phyloP scores from a whole-genome alignment of 2,113 vertebrate species.

The Calcarius ornatus region DNA sequence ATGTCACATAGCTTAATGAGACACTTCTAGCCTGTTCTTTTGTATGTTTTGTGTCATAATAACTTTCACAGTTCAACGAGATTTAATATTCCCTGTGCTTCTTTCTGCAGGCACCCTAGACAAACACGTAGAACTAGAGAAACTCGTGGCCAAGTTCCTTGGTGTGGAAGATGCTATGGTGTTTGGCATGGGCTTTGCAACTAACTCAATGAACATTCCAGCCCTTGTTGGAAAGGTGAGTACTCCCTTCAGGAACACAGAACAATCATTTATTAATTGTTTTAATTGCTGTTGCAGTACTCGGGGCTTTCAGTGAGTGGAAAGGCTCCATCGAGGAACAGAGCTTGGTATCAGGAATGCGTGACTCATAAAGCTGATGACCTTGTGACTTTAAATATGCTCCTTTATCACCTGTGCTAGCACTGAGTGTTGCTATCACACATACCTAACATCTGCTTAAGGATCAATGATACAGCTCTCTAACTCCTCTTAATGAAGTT shows the following conservation, averaged over 20 bases:
- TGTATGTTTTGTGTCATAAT: not conserved
- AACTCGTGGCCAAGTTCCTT: conserved; percentile 84
- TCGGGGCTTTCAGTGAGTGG: not conserved
- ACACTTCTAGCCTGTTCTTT: not conserved
- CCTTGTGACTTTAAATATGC: not conserved
- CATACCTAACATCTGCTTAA: not conserved
- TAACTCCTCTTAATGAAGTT: not conserved
- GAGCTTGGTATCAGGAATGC: not conserved
- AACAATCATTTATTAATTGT: not conserved
- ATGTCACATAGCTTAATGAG: not conserved
- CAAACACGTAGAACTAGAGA: conserved; percentile 85
- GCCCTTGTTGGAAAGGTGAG: conserved; percentile 91
- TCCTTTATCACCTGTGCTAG: not conserved
- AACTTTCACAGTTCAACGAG: not conserved
- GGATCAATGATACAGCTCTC: not conserved
- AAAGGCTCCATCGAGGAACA: not conserved
- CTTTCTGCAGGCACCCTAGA: conserved; percentile 80
- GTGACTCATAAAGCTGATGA: not conserved
- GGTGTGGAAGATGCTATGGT: conserved; percentile 85
- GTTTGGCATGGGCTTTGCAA: conserved; percentile 94
- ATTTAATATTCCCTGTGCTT: conserved; percentile 1
- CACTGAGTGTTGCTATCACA: not conserved
- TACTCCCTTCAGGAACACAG: not conserved
- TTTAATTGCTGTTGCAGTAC: not conserved
- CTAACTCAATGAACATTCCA: conserved; percentile 93